Percentiles rank a stretch among this genome's conserved stretches.
phyloP scores from a whole-genome alignment of 2,888 invertebrate species.

The Leptinotarsa tumamoca region DNA sequence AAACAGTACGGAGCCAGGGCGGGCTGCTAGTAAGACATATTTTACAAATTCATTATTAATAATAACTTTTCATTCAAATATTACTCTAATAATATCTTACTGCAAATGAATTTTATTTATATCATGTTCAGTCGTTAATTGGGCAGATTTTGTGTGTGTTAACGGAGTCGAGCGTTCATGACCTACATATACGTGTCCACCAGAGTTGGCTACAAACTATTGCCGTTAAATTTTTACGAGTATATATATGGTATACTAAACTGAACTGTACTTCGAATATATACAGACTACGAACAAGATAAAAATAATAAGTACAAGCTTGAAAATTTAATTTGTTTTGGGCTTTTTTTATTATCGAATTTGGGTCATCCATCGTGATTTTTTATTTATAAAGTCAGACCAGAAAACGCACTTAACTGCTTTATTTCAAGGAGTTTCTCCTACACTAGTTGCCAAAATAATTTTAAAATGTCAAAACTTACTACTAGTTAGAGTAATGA shows the following conservation, averaged over 20 bases:
- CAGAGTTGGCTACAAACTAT: constrained; percentile 2
- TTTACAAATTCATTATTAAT: no score
- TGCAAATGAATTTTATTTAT: not conserved
- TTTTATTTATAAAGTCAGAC: not conserved
- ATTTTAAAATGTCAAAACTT: no score
- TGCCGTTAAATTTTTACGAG: constrained; percentile 30
- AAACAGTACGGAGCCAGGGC: no score
- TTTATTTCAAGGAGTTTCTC: no score
- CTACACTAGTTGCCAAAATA: no score
- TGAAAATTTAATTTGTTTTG: not conserved
- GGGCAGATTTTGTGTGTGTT: not conserved
- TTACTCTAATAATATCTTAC: no score
- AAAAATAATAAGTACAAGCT: no score
- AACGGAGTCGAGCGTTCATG: constrained; percentile 16
- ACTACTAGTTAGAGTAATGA: no score
- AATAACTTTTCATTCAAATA: no score
- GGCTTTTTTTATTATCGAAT: not conserved
- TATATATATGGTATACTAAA: constrained; percentile 10
- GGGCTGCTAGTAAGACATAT: no score
- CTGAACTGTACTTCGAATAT: constrained; percentile 20
- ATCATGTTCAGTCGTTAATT: constrained; percentile 1
- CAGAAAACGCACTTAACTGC: no score
- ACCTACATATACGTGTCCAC: constrained; percentile 23
- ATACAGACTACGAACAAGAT: constrained; percentile 13
- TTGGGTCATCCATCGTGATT: not conserved